Evolutionary conservation across 2,113 vertebrate species (phyloP).

Genomic region (Pteruthius melanotis): DNA sequence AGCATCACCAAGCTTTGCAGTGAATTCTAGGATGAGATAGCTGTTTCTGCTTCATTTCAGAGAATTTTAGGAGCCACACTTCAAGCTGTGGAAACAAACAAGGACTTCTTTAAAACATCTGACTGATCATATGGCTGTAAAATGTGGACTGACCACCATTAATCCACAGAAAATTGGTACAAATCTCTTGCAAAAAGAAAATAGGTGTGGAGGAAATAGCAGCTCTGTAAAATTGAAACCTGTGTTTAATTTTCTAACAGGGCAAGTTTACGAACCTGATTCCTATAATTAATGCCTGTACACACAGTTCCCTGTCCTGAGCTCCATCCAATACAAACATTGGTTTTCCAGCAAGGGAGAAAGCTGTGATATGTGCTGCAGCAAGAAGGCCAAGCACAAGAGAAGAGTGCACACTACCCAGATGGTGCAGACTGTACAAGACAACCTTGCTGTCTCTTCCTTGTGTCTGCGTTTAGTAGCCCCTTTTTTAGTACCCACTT

Average conservation of each 20-base stretch:
- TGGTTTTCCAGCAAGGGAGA: neutral
- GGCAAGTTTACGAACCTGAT: neutral
- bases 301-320: neutral
- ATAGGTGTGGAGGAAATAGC: slow-evolving; percentile 21
- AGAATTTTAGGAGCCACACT: neutral
- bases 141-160: neutral
- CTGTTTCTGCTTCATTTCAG: neutral
- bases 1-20: fast-evolving
- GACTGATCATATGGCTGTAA: neutral
- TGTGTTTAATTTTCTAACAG: slow-evolving; percentile 36
- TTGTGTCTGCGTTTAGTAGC: neutral
- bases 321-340: neutral
- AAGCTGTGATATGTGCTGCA: neutral
- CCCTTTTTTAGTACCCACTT: too few species aligned
- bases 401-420: neutral
- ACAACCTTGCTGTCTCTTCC: neutral
- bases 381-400: neutral
- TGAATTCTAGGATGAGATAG: neutral
- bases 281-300: slow-evolving; percentile 24
- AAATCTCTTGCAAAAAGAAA: slow-evolving; percentile 21
- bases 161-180: slow-evolving; percentile 8
- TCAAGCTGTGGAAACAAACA: neutral
- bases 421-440: neutral
- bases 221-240: slow-evolving; percentile 27
- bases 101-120: neutral